Conservation (phyloP, 1,140 invertebrate genomes). For the Drosophila fuyamai region DNA sequence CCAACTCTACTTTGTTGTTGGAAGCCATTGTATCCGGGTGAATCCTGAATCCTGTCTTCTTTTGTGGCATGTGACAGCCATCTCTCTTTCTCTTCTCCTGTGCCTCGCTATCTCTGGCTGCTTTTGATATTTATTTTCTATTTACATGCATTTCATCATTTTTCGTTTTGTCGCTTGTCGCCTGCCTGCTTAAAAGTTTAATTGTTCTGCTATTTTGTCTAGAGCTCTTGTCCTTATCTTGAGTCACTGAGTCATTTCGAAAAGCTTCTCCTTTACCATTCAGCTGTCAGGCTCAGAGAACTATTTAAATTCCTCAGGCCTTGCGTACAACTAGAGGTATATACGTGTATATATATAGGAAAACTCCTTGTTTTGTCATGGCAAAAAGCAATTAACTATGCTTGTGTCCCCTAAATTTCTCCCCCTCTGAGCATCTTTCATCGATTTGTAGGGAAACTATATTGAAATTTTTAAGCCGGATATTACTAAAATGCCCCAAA, state of each 20-base stretch:
- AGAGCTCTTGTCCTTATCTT: slow-evolving; percentile 44
- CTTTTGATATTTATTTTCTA: slow-evolving; percentile 69
- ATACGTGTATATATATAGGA: not conserved
- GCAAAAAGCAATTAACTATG: slow-evolving; percentile 63
- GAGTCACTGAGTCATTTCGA: slow-evolving; percentile 6
- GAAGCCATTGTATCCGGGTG: slow-evolving; percentile 49
- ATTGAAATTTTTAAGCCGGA: slow-evolving; percentile 77
- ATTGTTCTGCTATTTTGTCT: slow-evolving; percentile 66
- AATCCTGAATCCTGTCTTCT: slow-evolving; percentile 44
- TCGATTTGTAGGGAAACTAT: slow-evolving; percentile 60
- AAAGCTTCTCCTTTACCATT: slow-evolving; percentile 31
- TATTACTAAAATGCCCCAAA: slow-evolving; percentile 69
- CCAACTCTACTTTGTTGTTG: slow-evolving; percentile 38
- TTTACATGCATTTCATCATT: slow-evolving; percentile 78
- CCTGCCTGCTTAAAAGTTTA: slow-evolving; percentile 76
- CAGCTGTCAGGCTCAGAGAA: slow-evolving; percentile 56
- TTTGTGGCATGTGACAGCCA: slow-evolving; percentile 74
- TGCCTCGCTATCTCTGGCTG: slow-evolving; percentile 2
- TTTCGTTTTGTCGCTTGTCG: slow-evolving; percentile 42
- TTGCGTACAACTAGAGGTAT: slow-evolving; percentile 1
- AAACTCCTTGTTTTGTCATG: slow-evolving; percentile 12
- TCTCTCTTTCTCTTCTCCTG: not conserved
- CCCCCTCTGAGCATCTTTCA: slow-evolving; percentile 2
- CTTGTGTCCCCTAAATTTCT: slow-evolving; percentile 18
- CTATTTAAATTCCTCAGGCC: slow-evolving; percentile 40